Conservation (phyloP, 2,113 vertebrate species). For the Phyllopteryx taeniolatus region DNA sequence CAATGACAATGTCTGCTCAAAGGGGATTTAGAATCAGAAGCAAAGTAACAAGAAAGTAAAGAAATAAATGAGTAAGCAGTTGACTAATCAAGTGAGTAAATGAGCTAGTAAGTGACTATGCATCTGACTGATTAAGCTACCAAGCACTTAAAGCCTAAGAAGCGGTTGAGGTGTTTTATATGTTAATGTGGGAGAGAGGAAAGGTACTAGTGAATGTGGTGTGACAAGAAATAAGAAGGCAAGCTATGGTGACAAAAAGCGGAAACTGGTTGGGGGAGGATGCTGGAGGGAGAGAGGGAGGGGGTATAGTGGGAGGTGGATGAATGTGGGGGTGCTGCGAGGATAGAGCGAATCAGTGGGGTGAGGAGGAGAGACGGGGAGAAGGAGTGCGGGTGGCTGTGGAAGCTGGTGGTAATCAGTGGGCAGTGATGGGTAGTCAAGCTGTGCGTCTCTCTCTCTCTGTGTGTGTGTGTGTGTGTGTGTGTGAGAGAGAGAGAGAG, state of each 20-base stretch:
- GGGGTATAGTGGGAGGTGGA: constrained; percentile 13
- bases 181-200: constrained; percentile 46
- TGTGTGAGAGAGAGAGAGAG: neutral
- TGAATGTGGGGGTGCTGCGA: constrained; percentile 23
- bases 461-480: constrained; percentile 19
- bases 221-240: constrained; percentile 32
- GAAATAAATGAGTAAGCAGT: constrained; percentile 17
- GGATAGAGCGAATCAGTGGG: constrained; percentile 49
- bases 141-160: constrained; percentile 38
- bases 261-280: constrained; percentile 1
- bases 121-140: constrained; percentile 47
- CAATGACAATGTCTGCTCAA: neutral
- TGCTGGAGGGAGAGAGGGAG: neutral
- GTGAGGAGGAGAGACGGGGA: constrained; percentile 56
- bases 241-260: constrained; percentile 10
- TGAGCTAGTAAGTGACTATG: constrained; percentile 45
- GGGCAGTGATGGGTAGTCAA: constrained; percentile 65
- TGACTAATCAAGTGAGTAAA: constrained; percentile 55
- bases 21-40: neutral
- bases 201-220: constrained; percentile 34
- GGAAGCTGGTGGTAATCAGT: constrained; percentile 65
- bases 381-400: constrained; percentile 50
- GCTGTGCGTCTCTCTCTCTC: constrained; percentile 31
- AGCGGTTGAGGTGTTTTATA: constrained; percentile 45
- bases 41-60: constrained; percentile 2